Base-by-base conservation (phyloP, 2,797 vertebrate genomes). In the Mormyrops attenuatus region DNA sequence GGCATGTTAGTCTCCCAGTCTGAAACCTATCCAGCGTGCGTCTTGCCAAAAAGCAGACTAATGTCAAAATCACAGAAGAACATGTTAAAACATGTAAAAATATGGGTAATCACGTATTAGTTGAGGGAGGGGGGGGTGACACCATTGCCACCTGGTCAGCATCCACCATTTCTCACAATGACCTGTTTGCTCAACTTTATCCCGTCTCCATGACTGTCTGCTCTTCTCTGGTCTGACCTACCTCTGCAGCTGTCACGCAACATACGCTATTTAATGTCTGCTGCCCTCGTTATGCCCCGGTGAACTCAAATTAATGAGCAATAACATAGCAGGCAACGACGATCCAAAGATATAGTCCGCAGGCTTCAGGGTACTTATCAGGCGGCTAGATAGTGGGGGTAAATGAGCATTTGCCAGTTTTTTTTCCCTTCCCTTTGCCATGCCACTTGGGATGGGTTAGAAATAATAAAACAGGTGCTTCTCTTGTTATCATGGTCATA, bases 241-340 rank as follows among this genome's bases (percentile, higher is more conserved):
- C 52, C 86, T 87, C 86, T 60, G 49, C 53, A 55, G 50, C 52
- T 34, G 82, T 85, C 85, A 57, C 50, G 38, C 60, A 57, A 38
- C 53, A 57, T 57, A 85, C 82, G 82, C 41, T 85, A n/a, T 41
- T 87, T 57, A 87, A 41, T 87, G 86, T 41, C 53, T 41, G 30
- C 30, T 87, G 52, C 53, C 52, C 52, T 87, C 52, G 30, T 41
- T 57, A 50, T 50, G 52, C 85, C 15, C 52, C 38, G 41, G 57
- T 26, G 88, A 88, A 87, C 85, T 57, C 53, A 87, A 60, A 87
- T 57, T 57, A 87, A 50, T 55, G 63, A 89, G 26, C 88, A 52
- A 30, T 34, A 89, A 53, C 41, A 49, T 82, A 41, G 17, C 20
- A 34, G 66, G 88, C 52, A 63, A 89, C 53, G 34, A 44, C 4